Conservation (phyloP, 2,888 invertebrate species). For the Rotaria socialis region DNA sequence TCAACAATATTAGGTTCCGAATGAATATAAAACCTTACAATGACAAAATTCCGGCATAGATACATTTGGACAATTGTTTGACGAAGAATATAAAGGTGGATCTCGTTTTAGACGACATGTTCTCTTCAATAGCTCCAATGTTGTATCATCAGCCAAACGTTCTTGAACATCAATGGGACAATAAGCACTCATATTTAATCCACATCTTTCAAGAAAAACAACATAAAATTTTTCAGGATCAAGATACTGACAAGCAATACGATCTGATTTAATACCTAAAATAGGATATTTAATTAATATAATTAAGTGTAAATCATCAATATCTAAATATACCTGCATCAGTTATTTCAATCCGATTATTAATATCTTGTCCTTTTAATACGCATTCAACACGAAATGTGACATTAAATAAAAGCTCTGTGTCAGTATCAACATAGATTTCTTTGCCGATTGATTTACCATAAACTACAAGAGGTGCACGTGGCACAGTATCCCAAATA, state of each 20-base stretch:
- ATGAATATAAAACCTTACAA: neutral
- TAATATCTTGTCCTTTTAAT: neutral
- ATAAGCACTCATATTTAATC: neutral
- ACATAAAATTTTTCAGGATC: neutral
- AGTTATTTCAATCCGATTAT: neutral
- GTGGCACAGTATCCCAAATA: neutral
- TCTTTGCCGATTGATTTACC: neutral
- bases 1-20: neutral
- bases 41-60: neutral
- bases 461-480: neutral
- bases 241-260: neutral
- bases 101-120: neutral
- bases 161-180: neutral
- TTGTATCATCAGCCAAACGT: neutral
- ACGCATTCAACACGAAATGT: slow-evolving; percentile 7
- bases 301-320: too few relatives aligned
- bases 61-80: slow-evolving; percentile 1
- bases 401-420: neutral
- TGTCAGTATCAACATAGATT: neutral
- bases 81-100: neutral
- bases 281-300: too few relatives aligned
- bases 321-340: neutral
- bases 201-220: slow-evolving; percentile 23
- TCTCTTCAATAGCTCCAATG: neutral
- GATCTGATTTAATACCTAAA: neutral